A percentile compares a stretch with the other conserved stretches of the same genome.
Evolutionary conservation across 2,888 invertebrate genomes (phyloP).

Genomic region (Nomada hirtipes): DNA sequence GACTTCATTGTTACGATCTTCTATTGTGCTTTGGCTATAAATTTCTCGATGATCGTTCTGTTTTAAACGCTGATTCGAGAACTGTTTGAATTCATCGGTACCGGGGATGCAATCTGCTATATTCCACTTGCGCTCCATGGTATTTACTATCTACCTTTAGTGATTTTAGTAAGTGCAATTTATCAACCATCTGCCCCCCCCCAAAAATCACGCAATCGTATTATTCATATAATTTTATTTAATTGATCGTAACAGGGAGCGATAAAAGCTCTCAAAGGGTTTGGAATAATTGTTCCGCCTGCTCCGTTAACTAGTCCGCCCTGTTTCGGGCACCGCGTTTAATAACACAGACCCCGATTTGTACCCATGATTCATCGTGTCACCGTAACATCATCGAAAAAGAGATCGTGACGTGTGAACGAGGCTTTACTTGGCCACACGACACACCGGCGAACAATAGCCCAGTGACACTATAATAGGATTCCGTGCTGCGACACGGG

Average conservation of each 20-base stretch:
- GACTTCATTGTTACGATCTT: conserved; percentile 30
- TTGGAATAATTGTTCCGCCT: too few relatives aligned
- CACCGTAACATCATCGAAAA: conserved; percentile 18
- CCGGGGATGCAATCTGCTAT: too few relatives aligned
- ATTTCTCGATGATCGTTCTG: background rate
- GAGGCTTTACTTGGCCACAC: conserved; percentile 1
- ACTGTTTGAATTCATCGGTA: background rate
- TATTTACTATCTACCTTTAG: too few relatives aligned
- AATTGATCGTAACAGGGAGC: too few relatives aligned
- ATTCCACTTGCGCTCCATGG: too few relatives aligned
- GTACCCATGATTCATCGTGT: background rate
- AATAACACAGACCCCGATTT: background rate
- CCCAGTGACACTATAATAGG: conserved; percentile 17
- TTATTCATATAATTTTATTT: too few relatives aligned
- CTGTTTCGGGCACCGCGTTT: background rate
- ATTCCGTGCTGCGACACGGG: background rate
- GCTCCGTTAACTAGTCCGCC: background rate
- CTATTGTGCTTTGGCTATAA: background rate
- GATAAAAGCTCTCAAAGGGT: too few relatives aligned
- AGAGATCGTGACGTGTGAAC: conserved; percentile 49
- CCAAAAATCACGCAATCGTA: too few relatives aligned
- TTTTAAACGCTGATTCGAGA: background rate
- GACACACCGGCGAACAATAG: conserved; percentile 7
- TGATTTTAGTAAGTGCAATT: too few relatives aligned
- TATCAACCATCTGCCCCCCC: too few relatives aligned